Conservation (phyloP, 2,888 invertebrate genomes). For the Amblyjoppa proteus region DNA sequence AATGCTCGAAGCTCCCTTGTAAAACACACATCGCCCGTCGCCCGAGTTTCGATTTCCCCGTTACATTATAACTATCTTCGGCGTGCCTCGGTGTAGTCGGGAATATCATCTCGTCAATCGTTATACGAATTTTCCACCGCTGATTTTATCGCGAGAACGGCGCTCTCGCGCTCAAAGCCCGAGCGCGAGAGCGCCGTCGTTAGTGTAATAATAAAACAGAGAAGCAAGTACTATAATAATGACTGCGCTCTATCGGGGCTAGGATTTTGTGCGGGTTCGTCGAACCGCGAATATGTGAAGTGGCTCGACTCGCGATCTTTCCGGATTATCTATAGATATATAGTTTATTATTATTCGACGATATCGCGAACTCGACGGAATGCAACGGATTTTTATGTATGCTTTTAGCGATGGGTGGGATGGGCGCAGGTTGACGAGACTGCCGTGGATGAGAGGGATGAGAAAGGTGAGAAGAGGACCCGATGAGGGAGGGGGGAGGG, state of each 20-base stretch:
- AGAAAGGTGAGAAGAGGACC: constrained; percentile 13
- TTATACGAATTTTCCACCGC: constrained; percentile 40
- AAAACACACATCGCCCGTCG: constrained; percentile 1
- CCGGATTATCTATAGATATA: constrained; percentile 8
- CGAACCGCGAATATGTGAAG: constrained; percentile 82
- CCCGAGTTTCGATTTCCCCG: constrained; percentile 35
- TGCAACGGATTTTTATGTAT: constrained; percentile 38
- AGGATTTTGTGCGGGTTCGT: constrained; percentile 81
- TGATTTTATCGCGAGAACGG: constrained; percentile 36
- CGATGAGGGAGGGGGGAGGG: not conserved
- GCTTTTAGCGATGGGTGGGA: constrained; percentile 54
- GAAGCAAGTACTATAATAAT: constrained; percentile 79
- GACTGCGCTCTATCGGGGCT: constrained; percentile 73
- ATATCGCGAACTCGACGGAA: constrained; percentile 37
- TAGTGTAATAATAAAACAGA: constrained; percentile 79
- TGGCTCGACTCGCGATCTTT: constrained; percentile 71
- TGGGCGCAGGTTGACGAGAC: constrained; percentile 49
- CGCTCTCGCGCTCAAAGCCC: constrained; percentile 15
- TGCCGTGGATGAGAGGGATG: constrained; percentile 56
- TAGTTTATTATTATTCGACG: constrained; percentile 42
- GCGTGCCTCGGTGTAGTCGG: not conserved
- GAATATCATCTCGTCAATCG: constrained; percentile 54
- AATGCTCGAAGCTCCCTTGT: constrained; percentile 12
- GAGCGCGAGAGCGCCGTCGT: constrained; percentile 72
- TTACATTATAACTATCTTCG: constrained; percentile 38